Evolutionary conservation across 2,888 invertebrate genomes (phyloP), one percentile per base, ranked within the genome.

Genomic region (Mystacides longicornis): DNA sequence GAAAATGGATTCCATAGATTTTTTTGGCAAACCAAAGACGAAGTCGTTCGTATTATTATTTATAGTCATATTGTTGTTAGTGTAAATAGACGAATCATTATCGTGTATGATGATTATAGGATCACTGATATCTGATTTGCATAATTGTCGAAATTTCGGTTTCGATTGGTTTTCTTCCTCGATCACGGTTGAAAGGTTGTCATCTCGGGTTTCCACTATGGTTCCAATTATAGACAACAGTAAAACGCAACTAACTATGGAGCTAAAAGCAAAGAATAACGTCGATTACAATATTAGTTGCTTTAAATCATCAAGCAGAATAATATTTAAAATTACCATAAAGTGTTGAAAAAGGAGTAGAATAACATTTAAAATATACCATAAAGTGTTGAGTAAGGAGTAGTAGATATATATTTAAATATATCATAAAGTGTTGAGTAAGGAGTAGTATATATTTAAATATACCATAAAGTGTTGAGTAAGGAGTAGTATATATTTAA

Each of bases 191-290:
- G 57, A 54, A 22, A 52, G 49, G 16, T 49, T 16, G 3, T 55
- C 49, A n/a, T 45, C 51, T 49, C 72, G 69, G 3, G 75, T 63
- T 61, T 80, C 80, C 37, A 77, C 67, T 2, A 71, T 50, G 0
- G 80, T 79, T 1, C 79, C 79, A 23, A 71, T 62, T 2, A 72
- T 57, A 0, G 71, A 67, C 18, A 78, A 57, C 1, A 70, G 42
- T 0, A 69, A 42, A 1, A 76, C 66, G 5, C 72, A 47, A 18
- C 68, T 47, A 27, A 63, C 63, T 1, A 63, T 52, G 5, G 48
- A 56, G 20, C 62, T 62, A 49, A 14, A 57, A 55, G 60, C 9
- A 47, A 47, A 47, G 7, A 5, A 47, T 20, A 9, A 47, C 5
- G 21, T 47, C 21, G 9, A 47, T 7, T 19, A 48, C 20, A 37